Base-by-base conservation (phyloP, 1,140 invertebrate species). In the Acyrthosiphon pisum region DNA sequence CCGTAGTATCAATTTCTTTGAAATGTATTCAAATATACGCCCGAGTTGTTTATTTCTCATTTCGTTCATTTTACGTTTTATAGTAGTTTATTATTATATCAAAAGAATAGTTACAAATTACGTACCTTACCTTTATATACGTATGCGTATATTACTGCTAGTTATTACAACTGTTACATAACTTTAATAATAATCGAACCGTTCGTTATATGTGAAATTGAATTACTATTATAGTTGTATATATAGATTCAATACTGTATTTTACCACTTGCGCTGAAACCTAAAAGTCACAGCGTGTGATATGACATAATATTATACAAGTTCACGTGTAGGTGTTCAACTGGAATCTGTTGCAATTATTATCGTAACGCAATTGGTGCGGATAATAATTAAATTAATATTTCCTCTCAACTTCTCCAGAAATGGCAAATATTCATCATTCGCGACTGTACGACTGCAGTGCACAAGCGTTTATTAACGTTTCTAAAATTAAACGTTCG, bases 321-420 rank as follows among this genome's bases (percentile, higher is more conserved):
- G 14, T 35, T 76, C 30, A n/a, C 60, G 60, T n/a, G 60, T 76
- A 76, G 60, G 60, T 76, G 30, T 76, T 76, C 14, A 76, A 6
- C 60, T n/a, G 60, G 60, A 76, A 76, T 76, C 60, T 76, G 60
- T 30, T n/a, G n/a, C 60, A 76, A n/a, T 76, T 76, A 76, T n/a
- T 14, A 76, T n/a, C n/a, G 50, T 53, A 22, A 53, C 50, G 14
- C 6, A 18, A 76, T n/a, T 76, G 60, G n/a, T 18, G 60, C 14
- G 30, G 30, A 76, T 76, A 76, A 76, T n/a, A 76, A n/a, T 76
- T 76, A 76, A 41, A 76, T 76, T 76, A 35, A 76, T 76, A 76
- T 76, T 76, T 76, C 60, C 60, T 76, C 60, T 68, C n/a, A 4
- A n/a, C 60, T 76, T n/a, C 60, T 35, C 22, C 14, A n/a, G 60